A percentile compares a stretch with the other conserved stretches of the same genome.
These are phyloP conservation scores for Callyntrura guangdongensis DNA, from an alignment of 2,888 invertebrate genomes.

Conservation along the genomic window DNA sequence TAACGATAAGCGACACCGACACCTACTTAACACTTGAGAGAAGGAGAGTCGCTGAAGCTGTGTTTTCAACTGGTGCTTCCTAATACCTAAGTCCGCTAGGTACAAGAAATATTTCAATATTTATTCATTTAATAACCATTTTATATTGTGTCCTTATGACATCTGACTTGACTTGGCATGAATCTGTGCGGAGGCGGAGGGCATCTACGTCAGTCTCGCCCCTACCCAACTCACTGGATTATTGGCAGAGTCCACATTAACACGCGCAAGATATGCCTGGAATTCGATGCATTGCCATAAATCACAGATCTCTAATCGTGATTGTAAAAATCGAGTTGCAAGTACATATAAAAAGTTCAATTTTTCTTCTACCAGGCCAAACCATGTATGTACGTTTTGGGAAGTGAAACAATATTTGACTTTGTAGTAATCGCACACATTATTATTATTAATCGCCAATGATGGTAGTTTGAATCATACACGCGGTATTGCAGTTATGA, in stretches of 20 bases:
- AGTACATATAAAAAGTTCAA: constrained; percentile 2
- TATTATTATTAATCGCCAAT: background rate
- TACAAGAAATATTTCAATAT: background rate
- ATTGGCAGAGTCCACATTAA: constrained; percentile 40
- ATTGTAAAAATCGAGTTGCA: background rate
- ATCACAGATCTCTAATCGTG: constrained; percentile 11
- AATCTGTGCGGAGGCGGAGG: constrained; percentile 63
- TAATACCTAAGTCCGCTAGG: background rate
- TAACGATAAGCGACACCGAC: constrained; percentile 15
- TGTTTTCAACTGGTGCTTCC: background rate
- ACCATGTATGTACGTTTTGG: background rate
- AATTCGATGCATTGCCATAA: constrained; percentile 26
- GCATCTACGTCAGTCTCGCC: constrained; percentile 61
- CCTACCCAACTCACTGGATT: no score
- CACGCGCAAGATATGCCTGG: constrained; percentile 41
- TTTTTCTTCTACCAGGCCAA: background rate
- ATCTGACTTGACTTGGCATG: constrained; percentile 52
- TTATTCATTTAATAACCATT: background rate
- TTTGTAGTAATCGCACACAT: constrained; percentile 1
- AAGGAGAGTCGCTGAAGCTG: background rate
- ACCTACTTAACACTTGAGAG: background rate
- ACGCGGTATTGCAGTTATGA: background rate
- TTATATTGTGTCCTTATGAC: constrained; percentile 47
- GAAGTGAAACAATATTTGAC: background rate
- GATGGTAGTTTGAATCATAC: background rate